Evolutionary conservation across 2,888 invertebrate genomes (phyloP), one percentile per base, ranked within the genome.

Genomic region (Parnassius orleans): DNA sequence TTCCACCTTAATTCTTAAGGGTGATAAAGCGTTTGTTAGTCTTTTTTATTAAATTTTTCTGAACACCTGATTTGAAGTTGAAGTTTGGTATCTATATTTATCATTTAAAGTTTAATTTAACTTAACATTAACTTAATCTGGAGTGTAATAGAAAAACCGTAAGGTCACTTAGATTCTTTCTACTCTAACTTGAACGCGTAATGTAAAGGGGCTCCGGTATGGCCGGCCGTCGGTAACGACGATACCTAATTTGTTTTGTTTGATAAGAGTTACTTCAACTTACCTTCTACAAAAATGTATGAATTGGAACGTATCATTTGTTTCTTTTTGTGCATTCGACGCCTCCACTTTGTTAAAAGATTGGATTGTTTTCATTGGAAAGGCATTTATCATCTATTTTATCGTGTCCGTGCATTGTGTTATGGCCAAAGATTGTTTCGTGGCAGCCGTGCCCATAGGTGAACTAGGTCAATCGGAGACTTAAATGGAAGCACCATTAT

Each of bases 261-360:
- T 79, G 90, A 90, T 91, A 90, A 90, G 87, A 88, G 84, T 79
- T 81, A 84, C 87, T 89, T 81, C 80, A 87, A 77, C 75, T 80
- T 75, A 73, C 67, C 65, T 69, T 70, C 80, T 78, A 81, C 79
- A 80, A 78, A 71, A 81, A 81, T 76, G 79, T 82, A 83, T 83
- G 80, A 84, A 85, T 79, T 81, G 81, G 84, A 77, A 77, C 78
- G 77, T 74, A 84, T 78, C 81, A 81, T 82, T 81, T 85, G 80
- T 87, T 83, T 83, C 78, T 79, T 75, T 80, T 77, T 80, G 79
- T 81, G 78, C 77, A 75, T 75, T 77, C 75, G 71, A 81, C 79
- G 79, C 83, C 79, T 79, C 73, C 81, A 79, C 81, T 81, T 81
- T 80, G 78, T 83, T 82, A 79, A 78, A 80, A 80, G 72, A 80